A percentile compares a stretch with the other conserved stretches of the same genome.
Conservation (phyloP, 2,797 vertebrate species). For the Leontocebus nigricollis region DNA sequence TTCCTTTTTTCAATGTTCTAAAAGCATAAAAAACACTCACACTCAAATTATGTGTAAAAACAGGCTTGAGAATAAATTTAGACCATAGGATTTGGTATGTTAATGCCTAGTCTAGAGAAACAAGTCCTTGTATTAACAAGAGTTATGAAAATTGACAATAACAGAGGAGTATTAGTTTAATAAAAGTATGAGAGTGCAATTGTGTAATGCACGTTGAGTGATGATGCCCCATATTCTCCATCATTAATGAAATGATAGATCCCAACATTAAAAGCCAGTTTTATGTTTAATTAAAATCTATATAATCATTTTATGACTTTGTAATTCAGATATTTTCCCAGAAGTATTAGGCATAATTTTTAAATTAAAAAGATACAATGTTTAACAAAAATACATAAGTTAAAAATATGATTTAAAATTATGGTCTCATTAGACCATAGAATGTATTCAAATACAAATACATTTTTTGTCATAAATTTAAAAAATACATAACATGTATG, state of each 20-base stretch:
- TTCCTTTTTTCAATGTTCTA: no score
- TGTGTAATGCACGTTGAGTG: background rate
- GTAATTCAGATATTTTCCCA: no score
- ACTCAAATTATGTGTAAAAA: background rate
- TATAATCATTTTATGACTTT: background rate
- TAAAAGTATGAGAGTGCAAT: rapidly evolving
- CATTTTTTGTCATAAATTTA: background rate
- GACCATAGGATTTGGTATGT: background rate
- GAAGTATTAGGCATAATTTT: background rate
- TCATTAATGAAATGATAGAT: background rate
- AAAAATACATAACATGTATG: background rate
- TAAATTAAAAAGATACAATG: background rate
- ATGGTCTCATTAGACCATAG: background rate
- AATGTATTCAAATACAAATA: background rate
- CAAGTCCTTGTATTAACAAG: background rate
- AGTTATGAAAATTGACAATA: background rate
- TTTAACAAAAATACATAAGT: background rate
- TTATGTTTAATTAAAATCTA: background rate
- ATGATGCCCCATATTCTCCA: background rate
- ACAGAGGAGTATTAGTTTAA: no score
- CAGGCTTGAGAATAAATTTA: background rate
- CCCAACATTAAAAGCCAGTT: background rate
- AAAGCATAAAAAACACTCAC: background rate
- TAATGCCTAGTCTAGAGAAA: background rate
- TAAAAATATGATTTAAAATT: background rate